phyloP scores from a whole-genome alignment of 2,113 vertebrate species.

The Microtus pennsylvanicus region DNA sequence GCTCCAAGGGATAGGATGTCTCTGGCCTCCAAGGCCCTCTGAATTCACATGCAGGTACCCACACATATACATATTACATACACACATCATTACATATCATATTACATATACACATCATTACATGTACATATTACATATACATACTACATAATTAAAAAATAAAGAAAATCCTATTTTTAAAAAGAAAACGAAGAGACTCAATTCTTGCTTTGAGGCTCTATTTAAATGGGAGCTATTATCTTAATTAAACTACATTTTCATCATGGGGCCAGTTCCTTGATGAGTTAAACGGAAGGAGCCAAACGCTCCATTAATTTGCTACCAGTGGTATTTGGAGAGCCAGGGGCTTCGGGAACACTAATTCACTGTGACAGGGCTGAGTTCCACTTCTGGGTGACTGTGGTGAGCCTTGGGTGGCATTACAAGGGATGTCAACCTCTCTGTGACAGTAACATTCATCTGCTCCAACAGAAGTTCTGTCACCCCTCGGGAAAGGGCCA shows the following conservation, averaged over 20 bases:
- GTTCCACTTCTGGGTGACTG: slow-evolving; percentile 54
- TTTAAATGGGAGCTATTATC: slow-evolving; percentile 43
- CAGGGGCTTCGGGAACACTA: background rate
- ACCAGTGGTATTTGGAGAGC: background rate
- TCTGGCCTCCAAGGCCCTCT: background rate
- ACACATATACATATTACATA: background rate
- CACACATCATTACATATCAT: too few species aligned
- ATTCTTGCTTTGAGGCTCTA: slow-evolving; percentile 42
- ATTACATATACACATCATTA: too few species aligned
- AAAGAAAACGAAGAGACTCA: background rate
- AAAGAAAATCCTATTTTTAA: background rate
- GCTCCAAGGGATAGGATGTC: too few species aligned
- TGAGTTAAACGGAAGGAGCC: slow-evolving; percentile 22
- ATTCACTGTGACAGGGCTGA: slow-evolving; percentile 41
- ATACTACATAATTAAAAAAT: background rate
- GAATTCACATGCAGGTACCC: background rate
- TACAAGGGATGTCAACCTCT: slow-evolving; percentile 19
- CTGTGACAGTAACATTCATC: slow-evolving; percentile 51
- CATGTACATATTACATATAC: too few species aligned
- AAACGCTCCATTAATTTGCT: slow-evolving; percentile 35
- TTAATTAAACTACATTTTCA: slow-evolving; percentile 56
- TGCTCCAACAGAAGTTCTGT: slow-evolving; percentile 11
- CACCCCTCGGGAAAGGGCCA: background rate
- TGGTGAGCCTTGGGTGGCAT: slow-evolving; percentile 36
- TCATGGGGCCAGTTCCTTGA: slow-evolving; percentile 49